phyloP scores from a whole-genome alignment of 1,140 invertebrate genomes.

The Drosophila busckii region DNA sequence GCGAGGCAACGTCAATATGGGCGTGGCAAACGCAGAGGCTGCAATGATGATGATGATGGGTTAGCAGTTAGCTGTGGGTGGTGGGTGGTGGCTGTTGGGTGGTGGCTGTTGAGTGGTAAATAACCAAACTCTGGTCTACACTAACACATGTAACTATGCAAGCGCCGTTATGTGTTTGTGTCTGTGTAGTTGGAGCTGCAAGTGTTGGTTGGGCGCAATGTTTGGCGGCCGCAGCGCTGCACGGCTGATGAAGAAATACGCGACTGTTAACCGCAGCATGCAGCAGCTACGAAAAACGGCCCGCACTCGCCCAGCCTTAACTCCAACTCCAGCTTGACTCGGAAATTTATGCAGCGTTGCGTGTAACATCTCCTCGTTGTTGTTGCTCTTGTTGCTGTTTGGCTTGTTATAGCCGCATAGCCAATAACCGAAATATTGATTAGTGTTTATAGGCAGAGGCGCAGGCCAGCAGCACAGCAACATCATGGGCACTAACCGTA shows the following conservation, averaged over 20 bases:
- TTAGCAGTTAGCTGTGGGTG: not conserved
- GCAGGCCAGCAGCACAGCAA: not conserved
- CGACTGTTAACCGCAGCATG: slow-evolving; percentile 52
- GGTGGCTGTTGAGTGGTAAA: not conserved
- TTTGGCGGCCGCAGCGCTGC: slow-evolving; percentile 40
- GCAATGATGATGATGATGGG: slow-evolving; percentile 39
- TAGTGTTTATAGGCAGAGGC: slow-evolving; percentile 35
- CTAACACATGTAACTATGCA: slow-evolving; percentile 13
- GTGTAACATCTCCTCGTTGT: slow-evolving; percentile 33
- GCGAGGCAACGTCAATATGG: slow-evolving; percentile 45
- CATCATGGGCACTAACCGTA: slow-evolving; percentile 15
- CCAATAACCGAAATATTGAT: slow-evolving; percentile 74
- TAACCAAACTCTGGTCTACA: no score
- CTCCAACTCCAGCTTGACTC: not conserved
- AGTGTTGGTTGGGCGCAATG: slow-evolving; percentile 8
- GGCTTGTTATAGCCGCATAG: slow-evolving; percentile 33
- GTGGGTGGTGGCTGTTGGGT: not conserved
- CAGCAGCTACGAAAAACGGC: slow-evolving; percentile 11
- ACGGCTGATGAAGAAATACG: slow-evolving; percentile 51
- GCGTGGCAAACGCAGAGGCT: slow-evolving; percentile 16
- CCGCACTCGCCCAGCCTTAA: no score
- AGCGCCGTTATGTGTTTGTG: not conserved
- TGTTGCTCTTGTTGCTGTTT: slow-evolving; percentile 15
- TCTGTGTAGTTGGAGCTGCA: not conserved
- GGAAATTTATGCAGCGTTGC: slow-evolving; percentile 50